phyloP scores from a whole-genome alignment of 2,888 invertebrate species.

The Zootermopsis nevadensis region DNA sequence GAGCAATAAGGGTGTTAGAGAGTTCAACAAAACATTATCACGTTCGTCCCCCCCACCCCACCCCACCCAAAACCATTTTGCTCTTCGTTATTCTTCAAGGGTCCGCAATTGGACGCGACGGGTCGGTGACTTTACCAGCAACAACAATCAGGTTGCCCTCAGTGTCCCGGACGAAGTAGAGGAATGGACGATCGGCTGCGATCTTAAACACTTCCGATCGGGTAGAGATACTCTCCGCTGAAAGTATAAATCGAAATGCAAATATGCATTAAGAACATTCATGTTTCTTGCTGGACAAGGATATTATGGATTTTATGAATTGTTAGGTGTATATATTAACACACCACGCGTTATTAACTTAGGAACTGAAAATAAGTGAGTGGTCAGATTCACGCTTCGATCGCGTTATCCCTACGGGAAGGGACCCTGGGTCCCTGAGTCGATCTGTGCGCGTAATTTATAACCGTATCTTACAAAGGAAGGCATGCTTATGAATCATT shows the following conservation, averaged over 20 bases:
- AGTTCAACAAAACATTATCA: not conserved
- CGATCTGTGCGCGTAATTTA: no score
- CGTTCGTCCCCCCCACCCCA: not conserved
- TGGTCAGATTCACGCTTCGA: no score
- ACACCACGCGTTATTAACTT: no score
- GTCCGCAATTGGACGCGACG: conserved; percentile 38
- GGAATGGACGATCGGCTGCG: conserved; percentile 57
- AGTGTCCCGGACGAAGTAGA: conserved; percentile 56
- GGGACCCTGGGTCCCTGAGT: no score
- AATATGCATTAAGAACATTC: no score
- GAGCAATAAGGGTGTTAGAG: not conserved
- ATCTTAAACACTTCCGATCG: conserved; percentile 54
- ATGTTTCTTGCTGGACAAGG: no score
- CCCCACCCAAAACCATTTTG: not conserved
- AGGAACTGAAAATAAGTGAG: no score
- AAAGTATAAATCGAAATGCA: not conserved
- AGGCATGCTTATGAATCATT: no score
- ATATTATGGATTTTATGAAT: no score
- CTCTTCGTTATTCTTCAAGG: not conserved
- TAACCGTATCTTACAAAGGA: no score
- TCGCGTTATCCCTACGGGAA: no score
- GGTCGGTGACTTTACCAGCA: conserved; percentile 56
- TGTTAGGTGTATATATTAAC: no score
- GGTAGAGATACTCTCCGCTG: not conserved
- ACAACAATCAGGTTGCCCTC: conserved; percentile 55